These are phyloP conservation scores for Pachymerium ferrugineum DNA, from an alignment of 2,888 invertebrate species.

Conservation along the genomic window DNA sequence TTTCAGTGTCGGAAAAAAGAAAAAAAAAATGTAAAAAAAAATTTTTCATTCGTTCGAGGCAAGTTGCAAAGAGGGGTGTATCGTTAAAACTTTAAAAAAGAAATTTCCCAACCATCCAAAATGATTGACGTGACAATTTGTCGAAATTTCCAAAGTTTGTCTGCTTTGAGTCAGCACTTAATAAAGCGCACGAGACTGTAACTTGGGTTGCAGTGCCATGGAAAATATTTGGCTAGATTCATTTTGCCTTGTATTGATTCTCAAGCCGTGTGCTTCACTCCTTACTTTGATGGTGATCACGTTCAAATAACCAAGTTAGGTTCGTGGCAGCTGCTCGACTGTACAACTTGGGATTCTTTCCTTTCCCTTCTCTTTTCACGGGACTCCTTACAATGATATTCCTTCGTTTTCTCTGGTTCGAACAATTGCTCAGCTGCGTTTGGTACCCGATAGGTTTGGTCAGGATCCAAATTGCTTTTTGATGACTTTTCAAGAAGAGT, in stretches of 20 bases:
- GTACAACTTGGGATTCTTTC: slow-evolving; percentile 24
- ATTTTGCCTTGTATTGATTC: slow-evolving; percentile 19
- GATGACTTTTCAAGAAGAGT: slow-evolving; percentile 28
- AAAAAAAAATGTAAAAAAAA: no score
- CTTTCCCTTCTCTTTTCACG: slow-evolving; percentile 24
- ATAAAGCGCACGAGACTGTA: background rate
- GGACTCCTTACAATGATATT: slow-evolving; percentile 16
- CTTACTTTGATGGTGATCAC: slow-evolving; percentile 19
- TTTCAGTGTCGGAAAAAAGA: no score
- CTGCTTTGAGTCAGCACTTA: slow-evolving; percentile 6
- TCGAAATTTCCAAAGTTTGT: background rate
- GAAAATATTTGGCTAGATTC: slow-evolving; percentile 27
- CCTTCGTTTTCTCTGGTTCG: slow-evolving; percentile 12
- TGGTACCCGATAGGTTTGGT: slow-evolving; percentile 29
- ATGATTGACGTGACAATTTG: no score
- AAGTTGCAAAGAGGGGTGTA: no score
- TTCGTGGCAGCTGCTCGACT: slow-evolving; percentile 5
- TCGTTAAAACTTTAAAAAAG: no score
- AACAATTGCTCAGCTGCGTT: slow-evolving; percentile 27
- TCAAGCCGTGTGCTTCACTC: slow-evolving; percentile 23
- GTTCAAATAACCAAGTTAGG: slow-evolving; percentile 27
- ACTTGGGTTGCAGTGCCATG: background rate
- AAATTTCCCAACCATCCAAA: no score
- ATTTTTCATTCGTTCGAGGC: no score
- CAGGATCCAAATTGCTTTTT: slow-evolving; percentile 32